phyloP scores from a whole-genome alignment of 2,888 invertebrate genomes.

The Xanthia icteritia region DNA sequence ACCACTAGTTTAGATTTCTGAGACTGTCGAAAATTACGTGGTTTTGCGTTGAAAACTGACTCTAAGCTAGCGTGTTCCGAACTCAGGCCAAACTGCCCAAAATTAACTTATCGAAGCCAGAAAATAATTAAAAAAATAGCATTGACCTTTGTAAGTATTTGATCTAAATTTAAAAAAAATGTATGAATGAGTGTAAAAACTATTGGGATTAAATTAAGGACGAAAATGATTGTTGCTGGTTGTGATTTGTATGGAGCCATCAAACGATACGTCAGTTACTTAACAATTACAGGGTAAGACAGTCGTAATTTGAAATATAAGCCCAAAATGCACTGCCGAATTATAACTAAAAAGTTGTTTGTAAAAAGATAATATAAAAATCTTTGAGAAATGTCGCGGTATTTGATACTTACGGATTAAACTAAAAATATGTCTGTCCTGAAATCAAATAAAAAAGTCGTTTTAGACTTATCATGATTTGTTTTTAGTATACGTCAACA shows the following conservation, averaged over 20 bases:
- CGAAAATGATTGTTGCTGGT: conserved; percentile 47
- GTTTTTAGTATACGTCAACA: not conserved
- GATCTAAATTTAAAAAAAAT: conserved; percentile 8
- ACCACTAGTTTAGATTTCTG: not conserved
- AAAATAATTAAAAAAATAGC: conserved; percentile 9
- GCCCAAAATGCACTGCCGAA: conserved; percentile 48
- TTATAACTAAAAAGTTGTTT: conserved; percentile 31
- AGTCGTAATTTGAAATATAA: conserved; percentile 39
- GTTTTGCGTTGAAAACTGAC: conserved; percentile 34
- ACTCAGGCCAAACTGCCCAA: conserved; percentile 1
- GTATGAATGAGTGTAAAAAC: conserved; percentile 33
- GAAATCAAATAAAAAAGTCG: conserved; percentile 25
- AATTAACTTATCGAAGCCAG: conserved; percentile 26
- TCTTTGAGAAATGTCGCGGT: conserved; percentile 15
- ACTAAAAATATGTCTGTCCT: not conserved
- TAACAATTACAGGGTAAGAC: conserved; percentile 65
- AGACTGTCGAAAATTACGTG: conserved; percentile 19
- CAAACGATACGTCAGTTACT: conserved; percentile 48
- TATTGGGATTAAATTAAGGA: conserved; percentile 20
- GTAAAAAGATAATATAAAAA: conserved; percentile 31
- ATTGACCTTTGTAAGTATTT: conserved; percentile 30
- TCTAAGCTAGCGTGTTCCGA: conserved; percentile 29
- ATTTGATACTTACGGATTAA: conserved; percentile 33
- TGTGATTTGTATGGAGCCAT: conserved; percentile 55
- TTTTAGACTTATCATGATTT: conserved; percentile 50